Base-by-base conservation (phyloP, 2,797 vertebrate genomes). In the Pachyuromys duprasi region DNA sequence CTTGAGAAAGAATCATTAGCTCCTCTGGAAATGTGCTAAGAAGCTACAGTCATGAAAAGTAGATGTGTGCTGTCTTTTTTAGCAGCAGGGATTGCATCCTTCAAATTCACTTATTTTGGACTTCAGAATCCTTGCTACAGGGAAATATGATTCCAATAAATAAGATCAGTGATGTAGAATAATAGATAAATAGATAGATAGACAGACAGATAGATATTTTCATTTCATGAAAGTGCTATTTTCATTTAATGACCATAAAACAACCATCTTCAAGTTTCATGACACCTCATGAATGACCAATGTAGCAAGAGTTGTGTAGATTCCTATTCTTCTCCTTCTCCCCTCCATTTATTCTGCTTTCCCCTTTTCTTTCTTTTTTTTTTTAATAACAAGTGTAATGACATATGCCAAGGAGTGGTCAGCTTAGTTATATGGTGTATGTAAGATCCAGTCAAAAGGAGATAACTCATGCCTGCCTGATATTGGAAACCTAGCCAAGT, bases 181-280 rank as follows among this genome's bases (percentile, higher is more conserved):
- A 49, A 49, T 49, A 49, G 49, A 3, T 49, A 49, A 11, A 11
- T 49, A 49, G 49, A 49, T 49, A 49, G 49, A 49, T 11, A 49
- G 49, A 49, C 2, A 49, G 49, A 49, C 49, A 49, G 49, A 49
- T 11, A 49, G 49, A 49, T 49, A 49, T 49, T 49, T 49, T 49
- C 49, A 49, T 49, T 49, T 49, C 49, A 49, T 49, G 11, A 11
- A 49, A 49, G 49, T 49, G 11, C 49, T 49, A 49, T 49, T 49
- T 49, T 49, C 49, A 49, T 91, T 93, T 95, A 76, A 91, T 84
- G 39, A 87, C 17, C 26, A 72, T 42, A 92, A 95, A 93, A 26
- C 9, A 33, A 60, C 1, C 3, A 24, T 82, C n/a, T n/a, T n/a
- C 13, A 12, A 24, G n/a, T 89, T 31, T 1, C 8, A 8, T 49